Evolutionary conservation across 2,888 invertebrate species (phyloP), one percentile per base, ranked within the genome.

Genomic region (Caenorhabditis sp.): DNA sequence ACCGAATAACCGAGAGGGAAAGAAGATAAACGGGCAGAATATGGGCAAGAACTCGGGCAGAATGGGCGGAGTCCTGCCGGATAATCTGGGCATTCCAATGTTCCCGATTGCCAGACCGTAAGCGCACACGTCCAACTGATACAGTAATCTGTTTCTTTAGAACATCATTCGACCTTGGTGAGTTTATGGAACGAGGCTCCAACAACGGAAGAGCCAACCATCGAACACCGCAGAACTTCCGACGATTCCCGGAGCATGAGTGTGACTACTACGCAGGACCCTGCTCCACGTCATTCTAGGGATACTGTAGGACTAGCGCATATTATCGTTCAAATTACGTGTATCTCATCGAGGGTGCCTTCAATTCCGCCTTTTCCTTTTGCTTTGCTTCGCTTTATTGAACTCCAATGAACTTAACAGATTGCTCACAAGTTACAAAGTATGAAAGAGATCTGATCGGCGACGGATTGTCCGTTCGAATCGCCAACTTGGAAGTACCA

Each of bases 201-300:
- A 43, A 50, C 20, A 59, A 59, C 37, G 58, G 53, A 17, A 50
- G 70, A 24, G 50, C 68, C 2, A 68, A 35, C 61, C 74, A 68
- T 15, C 32, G 61, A 32, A 62, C 61, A 5, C 62, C 71, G 0
- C 61, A 61, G 15, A 71, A 62, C 13, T 71, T 71, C 48, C 61
- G 48, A 27, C 45, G 61, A 20, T 68, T 62, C 56, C 75, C 61
- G 6, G 56, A 68, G 20, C 62, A 75, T 30, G 66, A 75, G 35
- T 75, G 68, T 43, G 75, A 75, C 26, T 75, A 75, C 62, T 75
- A 75, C 45, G 75, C 75, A 2, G 75, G 75, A 50, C 75, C 75
- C 2, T 75, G 75, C 45, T 61, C 75, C 6, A 75, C 75, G 15
- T 68, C 75, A n/a, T 75, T 75, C 35, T 75, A 35, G 59, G 7